Evolutionary conservation across 2,113 vertebrate genomes (phyloP).

Genomic region (Gymnorhina tibicen): DNA sequence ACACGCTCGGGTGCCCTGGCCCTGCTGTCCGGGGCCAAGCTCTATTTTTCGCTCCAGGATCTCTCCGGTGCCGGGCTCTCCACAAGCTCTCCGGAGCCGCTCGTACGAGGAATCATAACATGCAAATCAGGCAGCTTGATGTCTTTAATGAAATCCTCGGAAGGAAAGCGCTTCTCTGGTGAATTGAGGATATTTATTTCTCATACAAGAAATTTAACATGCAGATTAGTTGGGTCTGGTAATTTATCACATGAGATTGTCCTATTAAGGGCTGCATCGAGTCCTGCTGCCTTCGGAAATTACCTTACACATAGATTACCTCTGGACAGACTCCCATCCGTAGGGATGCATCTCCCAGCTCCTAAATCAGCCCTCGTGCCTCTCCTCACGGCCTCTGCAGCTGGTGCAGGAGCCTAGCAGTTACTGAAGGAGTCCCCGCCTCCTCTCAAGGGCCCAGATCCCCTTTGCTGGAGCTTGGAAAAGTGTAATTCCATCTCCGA

Average conservation of each 20-base stretch:
- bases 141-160: constrained; percentile 53
- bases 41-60: neutral
- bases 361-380: neutral
- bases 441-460: neutral
- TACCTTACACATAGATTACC: constrained; percentile 45
- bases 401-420: constrained; percentile 12
- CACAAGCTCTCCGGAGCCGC: neutral
- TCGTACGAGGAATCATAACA: neutral
- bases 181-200: constrained; percentile 70
- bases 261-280: constrained; percentile 47
- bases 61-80: neutral
- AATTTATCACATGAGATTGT: constrained; percentile 70
- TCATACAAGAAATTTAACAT: constrained; percentile 66
- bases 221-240: constrained; percentile 70
- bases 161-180: constrained; percentile 43
- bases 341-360: neutral
- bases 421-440: neutral
- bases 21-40: neutral
- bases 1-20: neutral
- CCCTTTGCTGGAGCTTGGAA: neutral
- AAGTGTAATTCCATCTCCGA: neutral
- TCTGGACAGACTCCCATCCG: neutral
- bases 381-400: neutral
- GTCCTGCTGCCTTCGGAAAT: constrained; percentile 52
- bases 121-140: constrained; percentile 42